A percentile compares a stretch with the other conserved stretches of the same genome.
Evolutionary conservation across 1,140 invertebrate genomes (phyloP).

Genomic region (Ostrea denselamellosa): DNA sequence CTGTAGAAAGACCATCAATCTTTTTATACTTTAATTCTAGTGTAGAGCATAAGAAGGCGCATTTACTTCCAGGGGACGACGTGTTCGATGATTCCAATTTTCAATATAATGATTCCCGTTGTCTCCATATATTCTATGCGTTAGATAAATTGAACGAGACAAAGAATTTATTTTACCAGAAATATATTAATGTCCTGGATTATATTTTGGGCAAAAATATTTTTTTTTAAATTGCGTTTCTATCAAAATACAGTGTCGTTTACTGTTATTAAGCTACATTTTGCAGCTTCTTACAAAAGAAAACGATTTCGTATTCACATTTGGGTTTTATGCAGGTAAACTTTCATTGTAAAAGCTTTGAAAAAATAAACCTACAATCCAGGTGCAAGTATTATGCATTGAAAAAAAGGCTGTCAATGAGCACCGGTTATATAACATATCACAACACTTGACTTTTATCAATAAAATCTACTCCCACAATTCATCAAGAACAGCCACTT

Average conservation of each 20-base stretch:
- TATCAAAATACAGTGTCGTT: no score
- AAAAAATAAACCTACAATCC: neutral
- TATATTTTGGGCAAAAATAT: no score
- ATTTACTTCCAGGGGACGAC: no score
- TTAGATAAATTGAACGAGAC: no score
- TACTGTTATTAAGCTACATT: neutral
- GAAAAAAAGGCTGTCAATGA: neutral
- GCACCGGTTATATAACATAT: neutral
- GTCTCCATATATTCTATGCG: no score
- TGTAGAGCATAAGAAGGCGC: no score
- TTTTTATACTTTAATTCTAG: neutral
- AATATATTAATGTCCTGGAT: no score
- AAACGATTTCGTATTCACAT: neutral
- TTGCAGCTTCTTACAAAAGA: neutral
- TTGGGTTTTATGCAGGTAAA: neutral
- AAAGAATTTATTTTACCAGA: no score
- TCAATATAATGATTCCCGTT: no score
- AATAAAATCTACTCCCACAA: conserved; percentile 16
- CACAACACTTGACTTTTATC: neutral
- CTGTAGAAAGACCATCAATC: neutral
- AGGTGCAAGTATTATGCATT: neutral
- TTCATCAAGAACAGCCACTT: neutral
- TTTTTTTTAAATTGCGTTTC: no score
- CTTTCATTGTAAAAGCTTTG: neutral
- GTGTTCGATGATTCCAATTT: no score